These are phyloP conservation scores for Psittacula cyanocephala DNA, from an alignment of 2,113 vertebrate genomes.

Conservation along the genomic window DNA sequence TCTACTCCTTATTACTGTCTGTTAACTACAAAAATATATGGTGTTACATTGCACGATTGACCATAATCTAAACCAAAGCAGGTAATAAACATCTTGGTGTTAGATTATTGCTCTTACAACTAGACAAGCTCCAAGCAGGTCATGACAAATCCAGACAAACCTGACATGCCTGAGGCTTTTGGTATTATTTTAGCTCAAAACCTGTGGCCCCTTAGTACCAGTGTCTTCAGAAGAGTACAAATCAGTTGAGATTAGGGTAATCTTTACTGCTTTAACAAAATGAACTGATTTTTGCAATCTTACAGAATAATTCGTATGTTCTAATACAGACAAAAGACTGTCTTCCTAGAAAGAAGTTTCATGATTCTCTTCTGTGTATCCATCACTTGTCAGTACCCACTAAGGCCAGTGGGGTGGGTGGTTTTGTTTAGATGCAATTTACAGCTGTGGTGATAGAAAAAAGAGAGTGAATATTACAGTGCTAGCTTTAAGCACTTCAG, in stretches of 20 bases:
- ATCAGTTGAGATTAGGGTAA: neutral
- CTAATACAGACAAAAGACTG: neutral
- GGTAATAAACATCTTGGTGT: neutral
- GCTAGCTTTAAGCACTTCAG: neutral
- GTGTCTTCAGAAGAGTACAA: neutral
- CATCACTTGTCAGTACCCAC: neutral
- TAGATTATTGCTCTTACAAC: neutral
- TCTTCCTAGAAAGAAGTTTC: neutral
- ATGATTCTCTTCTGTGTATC: neutral
- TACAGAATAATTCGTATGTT: neutral
- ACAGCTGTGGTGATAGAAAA: neutral
- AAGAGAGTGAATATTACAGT: neutral
- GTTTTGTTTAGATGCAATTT: neutral
- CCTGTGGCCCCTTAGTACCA: accelerated
- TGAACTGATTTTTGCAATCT: neutral
- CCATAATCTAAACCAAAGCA: neutral
- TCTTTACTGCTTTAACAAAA: neutral
- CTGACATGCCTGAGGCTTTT: neutral
- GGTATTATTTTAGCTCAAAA: neutral
- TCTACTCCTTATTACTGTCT: neutral
- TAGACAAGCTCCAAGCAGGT: neutral
- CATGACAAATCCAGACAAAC: neutral
- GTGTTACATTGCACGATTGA: neutral
- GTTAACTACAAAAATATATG: neutral
- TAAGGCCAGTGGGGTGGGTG: neutral